Evolutionary conservation across 1,140 invertebrate species (phyloP), one percentile per base, ranked within the genome.

Genomic region (Halyomorpha halys): DNA sequence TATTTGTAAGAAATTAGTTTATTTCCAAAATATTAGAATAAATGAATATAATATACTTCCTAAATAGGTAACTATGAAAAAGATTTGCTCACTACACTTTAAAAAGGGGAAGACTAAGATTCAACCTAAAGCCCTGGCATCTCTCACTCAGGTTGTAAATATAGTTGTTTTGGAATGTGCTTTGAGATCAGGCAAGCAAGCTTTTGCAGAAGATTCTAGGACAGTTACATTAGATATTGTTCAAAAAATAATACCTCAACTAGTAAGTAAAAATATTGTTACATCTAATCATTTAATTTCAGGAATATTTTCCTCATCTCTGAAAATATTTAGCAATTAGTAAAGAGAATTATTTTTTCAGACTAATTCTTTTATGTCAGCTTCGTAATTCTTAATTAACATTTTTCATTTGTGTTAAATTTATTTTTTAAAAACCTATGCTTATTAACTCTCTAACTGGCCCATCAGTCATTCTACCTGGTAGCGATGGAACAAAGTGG

Each of bases 101-200:
- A 66, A 62, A 34, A 72, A 75, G 66, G 61, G 71, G 16, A 76
- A 75, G 69, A 74, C 69, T 21, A 73, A 73, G 67, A 72, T 76
- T 34, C 67, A 69, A 16, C 72, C 73, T 25, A 74, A 75, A 45
- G 66, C 72, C 25, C 53, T 73, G 9, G 66, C 69, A 25, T 63
- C 80, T 18, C 70, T 80, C 3, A 74, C 72, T 34, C 76, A 80
- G 67, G 70, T 80, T 18, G 72, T 74, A 11, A 78, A 78, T 66
- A 74, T 74, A 49, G 69, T 80, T 18, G 75, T 77, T 1, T 74
- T 77, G 1, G 80, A 81, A 70, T 74, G 76, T 9, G 74, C 76
- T 13, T 65, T 77, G n/a, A 69, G 79, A 25, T 74, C 77, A 19
- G 73, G 75, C 13, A 77, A 70, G 61, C 75, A 78, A 60, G 76